These are phyloP conservation scores for Grantiella picta DNA, from an alignment of 2,113 vertebrate genomes.

Conservation along the genomic window DNA sequence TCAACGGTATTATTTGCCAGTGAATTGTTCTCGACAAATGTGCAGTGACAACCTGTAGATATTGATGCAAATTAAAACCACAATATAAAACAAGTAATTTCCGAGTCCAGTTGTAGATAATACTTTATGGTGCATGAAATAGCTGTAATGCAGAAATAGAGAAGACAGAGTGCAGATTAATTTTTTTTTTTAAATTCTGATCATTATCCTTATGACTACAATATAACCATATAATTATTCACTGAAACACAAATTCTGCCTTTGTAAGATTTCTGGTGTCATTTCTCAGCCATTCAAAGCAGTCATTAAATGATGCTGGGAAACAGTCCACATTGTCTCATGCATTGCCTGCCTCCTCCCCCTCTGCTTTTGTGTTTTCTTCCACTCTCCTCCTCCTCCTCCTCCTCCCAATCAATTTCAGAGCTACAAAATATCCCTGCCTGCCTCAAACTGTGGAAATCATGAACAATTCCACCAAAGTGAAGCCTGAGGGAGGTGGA, in stretches of 20 bases:
- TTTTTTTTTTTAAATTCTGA: not conserved
- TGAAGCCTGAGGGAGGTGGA: not conserved
- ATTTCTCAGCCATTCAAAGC: slow-evolving; percentile 23
- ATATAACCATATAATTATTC: slow-evolving; percentile 32
- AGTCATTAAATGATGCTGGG: not conserved
- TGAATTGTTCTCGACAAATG: not conserved
- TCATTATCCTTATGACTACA: slow-evolving; percentile 37
- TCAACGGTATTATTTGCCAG: not conserved
- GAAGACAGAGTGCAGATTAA: not conserved
- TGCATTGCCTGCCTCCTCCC: not conserved
- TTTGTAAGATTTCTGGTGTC: not conserved
- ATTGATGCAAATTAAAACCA: not conserved
- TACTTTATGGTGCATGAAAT: slow-evolving; percentile 46
- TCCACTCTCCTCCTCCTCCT: not conserved
- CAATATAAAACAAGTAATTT: not conserved
- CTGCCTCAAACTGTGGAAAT: not conserved
- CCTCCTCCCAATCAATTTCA: not conserved
- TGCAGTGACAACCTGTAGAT: not conserved
- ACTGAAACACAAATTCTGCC: not conserved
- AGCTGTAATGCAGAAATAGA: not conserved
- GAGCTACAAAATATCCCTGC: not conserved
- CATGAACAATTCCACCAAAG: not conserved
- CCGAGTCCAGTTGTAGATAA: slow-evolving; percentile 9
- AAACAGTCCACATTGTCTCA: not conserved
- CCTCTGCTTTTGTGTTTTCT: not conserved